These are phyloP conservation scores for Chymomyza procnemis DNA, from an alignment of 2,888 invertebrate genomes.

Conservation along the genomic window DNA sequence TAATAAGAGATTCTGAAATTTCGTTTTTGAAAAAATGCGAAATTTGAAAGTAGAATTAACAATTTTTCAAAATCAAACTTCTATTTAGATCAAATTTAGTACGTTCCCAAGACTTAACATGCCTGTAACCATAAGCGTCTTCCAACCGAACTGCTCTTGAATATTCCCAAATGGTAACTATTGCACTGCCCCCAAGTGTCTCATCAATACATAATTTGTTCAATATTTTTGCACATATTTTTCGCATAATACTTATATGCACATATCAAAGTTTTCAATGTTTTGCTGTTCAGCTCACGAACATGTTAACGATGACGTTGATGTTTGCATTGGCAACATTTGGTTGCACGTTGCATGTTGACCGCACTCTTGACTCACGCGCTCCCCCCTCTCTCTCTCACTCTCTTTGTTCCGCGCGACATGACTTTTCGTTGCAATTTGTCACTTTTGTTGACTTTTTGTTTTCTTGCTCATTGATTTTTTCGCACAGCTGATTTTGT, in stretches of 20 bases:
- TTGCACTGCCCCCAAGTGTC: slow-evolving; percentile 24
- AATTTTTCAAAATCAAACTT: too few species aligned
- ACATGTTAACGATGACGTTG: slow-evolving; percentile 17
- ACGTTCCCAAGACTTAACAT: too few species aligned
- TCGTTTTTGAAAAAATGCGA: too few species aligned
- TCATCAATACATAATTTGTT: slow-evolving; percentile 65
- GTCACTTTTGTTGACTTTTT: slow-evolving; percentile 40
- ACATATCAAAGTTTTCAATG: background rate
- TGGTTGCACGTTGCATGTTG: slow-evolving; percentile 10
- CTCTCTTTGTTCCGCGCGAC: slow-evolving; percentile 13
- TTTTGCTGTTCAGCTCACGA: background rate
- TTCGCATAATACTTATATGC: background rate
- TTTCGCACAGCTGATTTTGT: slow-evolving; percentile 70
- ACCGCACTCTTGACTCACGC: slow-evolving; percentile 58
- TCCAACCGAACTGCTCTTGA: too few species aligned
- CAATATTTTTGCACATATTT: slow-evolving; percentile 57
- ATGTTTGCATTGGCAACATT: slow-evolving; percentile 4
- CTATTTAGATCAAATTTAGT: too few species aligned
- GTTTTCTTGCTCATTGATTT: slow-evolving; percentile 41
- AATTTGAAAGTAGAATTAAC: too few species aligned
- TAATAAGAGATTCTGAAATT: too few species aligned
- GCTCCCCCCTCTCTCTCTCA: too few species aligned
- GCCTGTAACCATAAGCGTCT: too few species aligned
- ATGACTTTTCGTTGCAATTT: slow-evolving; percentile 29
- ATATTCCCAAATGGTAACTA: slow-evolving; percentile 11